Conservation (phyloP, 1,140 invertebrate species). For the Aphelenchoides fujianensis region DNA sequence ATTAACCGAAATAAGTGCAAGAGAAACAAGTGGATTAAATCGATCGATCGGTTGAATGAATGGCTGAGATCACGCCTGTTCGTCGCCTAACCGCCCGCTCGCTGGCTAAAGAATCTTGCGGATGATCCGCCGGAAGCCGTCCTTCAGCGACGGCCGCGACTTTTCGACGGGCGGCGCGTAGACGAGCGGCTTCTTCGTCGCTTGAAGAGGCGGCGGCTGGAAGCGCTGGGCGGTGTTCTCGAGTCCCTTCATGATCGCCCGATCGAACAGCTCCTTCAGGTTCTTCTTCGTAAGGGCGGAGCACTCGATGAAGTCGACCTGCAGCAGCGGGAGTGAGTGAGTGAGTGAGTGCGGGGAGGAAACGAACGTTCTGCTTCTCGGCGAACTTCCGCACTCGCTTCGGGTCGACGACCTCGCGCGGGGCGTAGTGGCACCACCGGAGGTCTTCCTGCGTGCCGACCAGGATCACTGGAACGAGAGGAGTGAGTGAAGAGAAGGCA, state of each 20-base stretch:
- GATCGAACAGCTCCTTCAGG: slow-evolving; percentile 80
- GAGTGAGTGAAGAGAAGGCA: too few species aligned
- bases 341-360: slow-evolving; percentile 9
- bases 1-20: too few species aligned
- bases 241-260: slow-evolving; percentile 43
- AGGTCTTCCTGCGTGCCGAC: slow-evolving; percentile 81
- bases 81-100: too few species aligned
- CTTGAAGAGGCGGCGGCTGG: not conserved
- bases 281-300: slow-evolving; percentile 86
- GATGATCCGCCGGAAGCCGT: not conserved
- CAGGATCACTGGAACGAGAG: slow-evolving; percentile 74
- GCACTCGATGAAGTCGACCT: slow-evolving; percentile 83
- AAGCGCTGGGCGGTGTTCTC: slow-evolving; percentile 12
- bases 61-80: too few species aligned
- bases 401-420: slow-evolving; percentile 11
- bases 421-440: slow-evolving; percentile 63
- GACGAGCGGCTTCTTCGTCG: not conserved
- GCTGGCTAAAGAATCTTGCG: not conserved
- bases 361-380: slow-evolving; percentile 23
- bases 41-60: too few species aligned
- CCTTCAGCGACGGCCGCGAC: not conserved
- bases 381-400: slow-evolving; percentile 21
- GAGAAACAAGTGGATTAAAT: too few species aligned
- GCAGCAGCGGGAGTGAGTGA: slow-evolving; percentile 68
- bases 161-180: not conserved